Percentiles rank a stretch among this genome's conserved stretches.
Evolutionary conservation across 2,888 invertebrate genomes (phyloP).

Genomic region (Megastigmus dorsalis): DNA sequence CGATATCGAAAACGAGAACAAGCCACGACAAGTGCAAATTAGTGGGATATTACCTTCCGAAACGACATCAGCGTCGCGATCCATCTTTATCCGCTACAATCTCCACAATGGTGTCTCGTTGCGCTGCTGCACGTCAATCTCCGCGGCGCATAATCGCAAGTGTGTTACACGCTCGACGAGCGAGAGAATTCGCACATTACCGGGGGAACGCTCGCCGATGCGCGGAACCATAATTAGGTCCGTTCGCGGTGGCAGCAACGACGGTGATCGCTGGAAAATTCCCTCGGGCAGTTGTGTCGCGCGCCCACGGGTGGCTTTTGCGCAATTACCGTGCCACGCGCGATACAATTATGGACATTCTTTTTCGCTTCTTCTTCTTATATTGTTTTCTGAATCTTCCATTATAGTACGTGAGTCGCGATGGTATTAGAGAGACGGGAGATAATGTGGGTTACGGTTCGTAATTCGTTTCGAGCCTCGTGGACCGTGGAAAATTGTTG

Average conservation of each 20-base stretch:
- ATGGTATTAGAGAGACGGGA: background rate
- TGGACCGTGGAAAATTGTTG: constrained; percentile 39
- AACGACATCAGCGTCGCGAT: background rate
- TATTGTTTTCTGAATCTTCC: background rate
- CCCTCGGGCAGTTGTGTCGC: constrained; percentile 38
- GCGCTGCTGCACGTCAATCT: no score
- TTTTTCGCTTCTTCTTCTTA: background rate
- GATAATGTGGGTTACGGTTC: background rate
- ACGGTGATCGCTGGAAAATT: constrained; percentile 31
- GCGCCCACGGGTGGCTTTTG: background rate
- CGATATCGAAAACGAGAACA: no score
- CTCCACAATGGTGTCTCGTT: no score
- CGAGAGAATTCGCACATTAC: background rate
- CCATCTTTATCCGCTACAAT: background rate
- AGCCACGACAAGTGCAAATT: no score
- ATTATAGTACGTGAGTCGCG: background rate
- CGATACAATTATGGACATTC: constrained; percentile 44
- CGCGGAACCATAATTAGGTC: constrained; percentile 45
- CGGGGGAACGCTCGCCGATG: background rate
- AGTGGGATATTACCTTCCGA: no score
- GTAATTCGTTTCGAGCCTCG: constrained; percentile 34
- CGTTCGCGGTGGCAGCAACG: no score
- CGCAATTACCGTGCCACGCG: constrained; percentile 34
- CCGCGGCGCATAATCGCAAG: no score
- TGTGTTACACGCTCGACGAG: constrained; percentile 15